These are phyloP conservation scores for Drosophila pachea DNA, from an alignment of 1,140 invertebrate genomes.

Conservation along the genomic window DNA sequence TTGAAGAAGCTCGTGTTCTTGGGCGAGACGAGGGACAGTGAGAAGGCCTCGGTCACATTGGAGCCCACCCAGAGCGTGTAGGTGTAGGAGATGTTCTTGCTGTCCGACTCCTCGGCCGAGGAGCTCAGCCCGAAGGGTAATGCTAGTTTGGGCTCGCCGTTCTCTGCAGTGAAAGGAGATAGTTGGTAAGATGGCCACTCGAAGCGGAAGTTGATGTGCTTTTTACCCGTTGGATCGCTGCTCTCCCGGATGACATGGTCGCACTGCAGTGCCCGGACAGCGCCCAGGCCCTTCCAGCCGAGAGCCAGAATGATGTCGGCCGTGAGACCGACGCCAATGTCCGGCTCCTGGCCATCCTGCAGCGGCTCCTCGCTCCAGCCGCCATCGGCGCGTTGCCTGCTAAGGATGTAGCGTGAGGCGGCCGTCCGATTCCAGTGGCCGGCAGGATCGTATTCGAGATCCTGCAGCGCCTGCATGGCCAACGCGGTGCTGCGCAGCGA, in stretches of 20 bases:
- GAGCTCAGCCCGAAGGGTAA: conserved; percentile 78
- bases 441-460: conserved; percentile 82
- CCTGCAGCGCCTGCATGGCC: conserved; percentile 88
- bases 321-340: conserved; percentile 82
- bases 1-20: conserved; percentile 84
- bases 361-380: conserved; percentile 84
- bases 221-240: conserved; percentile 71
- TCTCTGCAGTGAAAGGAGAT: conserved; percentile 47
- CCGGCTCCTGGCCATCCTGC: conserved; percentile 78
- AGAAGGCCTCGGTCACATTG: conserved; percentile 83
- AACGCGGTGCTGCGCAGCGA: conserved; percentile 89
- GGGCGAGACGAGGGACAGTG: conserved; percentile 71
- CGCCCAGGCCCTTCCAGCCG: conserved; percentile 83
- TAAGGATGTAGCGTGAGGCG: conserved; percentile 85
- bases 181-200: not conserved
- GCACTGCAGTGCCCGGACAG: conserved; percentile 85
- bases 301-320: conserved; percentile 87
- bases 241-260: conserved; percentile 80
- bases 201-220: not conserved
- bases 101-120: conserved; percentile 83
- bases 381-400: conserved; percentile 86
- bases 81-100: conserved; percentile 86
- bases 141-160: conserved; percentile 76
- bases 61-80: conserved; percentile 92
- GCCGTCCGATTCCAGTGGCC: conserved; percentile 87